Evolutionary conservation across 2,113 vertebrate genomes (phyloP).

Genomic region (Conger conger): DNA sequence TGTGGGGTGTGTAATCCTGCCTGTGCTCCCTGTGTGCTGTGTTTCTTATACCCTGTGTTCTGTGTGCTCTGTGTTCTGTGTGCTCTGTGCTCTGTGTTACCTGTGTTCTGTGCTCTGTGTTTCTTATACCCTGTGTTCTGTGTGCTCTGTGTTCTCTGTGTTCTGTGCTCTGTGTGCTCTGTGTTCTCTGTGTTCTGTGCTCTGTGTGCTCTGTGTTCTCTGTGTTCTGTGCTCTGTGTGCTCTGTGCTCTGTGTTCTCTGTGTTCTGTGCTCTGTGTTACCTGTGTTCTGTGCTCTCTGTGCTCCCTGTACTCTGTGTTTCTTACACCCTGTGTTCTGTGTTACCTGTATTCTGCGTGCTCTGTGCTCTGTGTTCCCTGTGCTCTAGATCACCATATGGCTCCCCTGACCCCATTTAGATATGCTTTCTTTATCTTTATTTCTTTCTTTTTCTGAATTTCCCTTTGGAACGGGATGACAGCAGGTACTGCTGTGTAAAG

Average conservation of each 20-base stretch:
- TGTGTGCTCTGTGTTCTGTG: no score
- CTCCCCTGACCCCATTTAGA: not conserved
- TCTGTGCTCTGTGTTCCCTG: no score
- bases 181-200: not conserved
- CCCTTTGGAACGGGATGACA: not conserved
- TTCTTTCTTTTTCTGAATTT: conserved; percentile 1
- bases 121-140: no score
- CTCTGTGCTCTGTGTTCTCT: not conserved
- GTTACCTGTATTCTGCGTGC: no score
- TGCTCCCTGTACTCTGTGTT: no score
- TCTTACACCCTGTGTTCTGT: no score
- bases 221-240: not conserved
- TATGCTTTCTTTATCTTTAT: not conserved
- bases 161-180: not conserved
- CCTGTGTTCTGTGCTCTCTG: not conserved
- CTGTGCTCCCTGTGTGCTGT: no score
- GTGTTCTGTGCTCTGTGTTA: not conserved
- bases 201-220: not conserved
- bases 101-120: no score
- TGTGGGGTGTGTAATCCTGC: not conserved
- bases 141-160: not conserved
- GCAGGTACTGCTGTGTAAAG: not conserved
- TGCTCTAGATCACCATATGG: no score
- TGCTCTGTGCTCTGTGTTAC: not conserved
- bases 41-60: no score